A percentile compares a stretch with the other conserved stretches of the same genome.
Conservation (phyloP, 1,140 invertebrate genomes). For the Zelostemma sp. region DNA sequence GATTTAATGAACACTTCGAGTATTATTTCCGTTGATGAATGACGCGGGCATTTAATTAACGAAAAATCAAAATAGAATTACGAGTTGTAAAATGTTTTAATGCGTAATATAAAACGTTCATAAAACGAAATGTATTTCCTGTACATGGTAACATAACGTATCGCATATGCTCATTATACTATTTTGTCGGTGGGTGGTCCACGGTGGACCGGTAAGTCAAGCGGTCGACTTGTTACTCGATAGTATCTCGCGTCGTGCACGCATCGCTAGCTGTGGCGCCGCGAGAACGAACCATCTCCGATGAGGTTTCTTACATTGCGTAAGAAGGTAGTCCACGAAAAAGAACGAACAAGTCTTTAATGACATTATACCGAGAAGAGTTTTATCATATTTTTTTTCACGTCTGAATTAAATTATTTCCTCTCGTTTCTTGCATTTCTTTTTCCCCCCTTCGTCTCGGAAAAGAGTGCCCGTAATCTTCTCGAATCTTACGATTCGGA, state of each 20-base stretch:
- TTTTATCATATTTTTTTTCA: neutral
- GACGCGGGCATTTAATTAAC: neutral
- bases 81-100: neutral
- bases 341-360: constrained; percentile 43
- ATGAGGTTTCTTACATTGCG: constrained; percentile 48
- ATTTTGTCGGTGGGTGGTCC: constrained; percentile 66
- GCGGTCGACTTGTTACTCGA: constrained; percentile 59
- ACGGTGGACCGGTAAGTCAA: constrained; percentile 58
- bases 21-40: neutral
- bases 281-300: constrained; percentile 45
- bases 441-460: too few species aligned
- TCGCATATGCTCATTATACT: constrained; percentile 63
- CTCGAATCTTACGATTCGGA: too few species aligned
- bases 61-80: neutral
- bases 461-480: too few species aligned
- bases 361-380: constrained; percentile 39
- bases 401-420: too few species aligned
- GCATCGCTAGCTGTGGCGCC: constrained; percentile 57
- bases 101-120: constrained; percentile 25
- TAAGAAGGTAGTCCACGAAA: constrained; percentile 49
- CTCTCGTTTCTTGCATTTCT: too few species aligned
- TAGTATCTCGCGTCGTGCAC: constrained; percentile 63
- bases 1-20: too few species aligned
- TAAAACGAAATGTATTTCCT: constrained; percentile 45
- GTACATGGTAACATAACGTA: constrained; percentile 51